These are phyloP conservation scores for Garrulus glandarius DNA, from an alignment of 2,797 vertebrate genomes.

Conservation along the genomic window DNA sequence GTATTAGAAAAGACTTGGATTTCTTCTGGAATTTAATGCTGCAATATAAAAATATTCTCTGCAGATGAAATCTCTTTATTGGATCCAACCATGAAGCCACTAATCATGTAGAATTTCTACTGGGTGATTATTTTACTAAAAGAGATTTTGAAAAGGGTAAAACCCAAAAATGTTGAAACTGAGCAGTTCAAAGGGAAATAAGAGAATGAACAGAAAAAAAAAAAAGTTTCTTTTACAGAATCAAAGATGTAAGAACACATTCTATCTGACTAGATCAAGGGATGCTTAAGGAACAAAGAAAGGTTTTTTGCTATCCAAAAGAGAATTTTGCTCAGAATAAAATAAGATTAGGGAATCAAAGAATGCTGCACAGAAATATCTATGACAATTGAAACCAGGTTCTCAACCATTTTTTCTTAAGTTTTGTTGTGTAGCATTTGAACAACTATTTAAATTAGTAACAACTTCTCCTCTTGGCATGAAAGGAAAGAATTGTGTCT, in stretches of 20 bases:
- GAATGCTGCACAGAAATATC: neutral
- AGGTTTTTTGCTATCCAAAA: neutral
- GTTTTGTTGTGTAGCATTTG: neutral
- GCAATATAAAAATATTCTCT: constrained; percentile 49
- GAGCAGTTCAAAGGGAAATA: constrained; percentile 22
- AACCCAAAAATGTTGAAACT: constrained; percentile 31
- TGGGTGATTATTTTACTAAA: constrained; percentile 27
- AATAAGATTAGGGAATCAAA: constrained; percentile 49
- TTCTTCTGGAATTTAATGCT: constrained; percentile 49
- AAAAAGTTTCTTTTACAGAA: neutral
- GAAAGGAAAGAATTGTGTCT: neutral
- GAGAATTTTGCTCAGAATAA: constrained; percentile 31
- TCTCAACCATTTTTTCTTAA: neutral
- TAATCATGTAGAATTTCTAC: constrained; percentile 47
- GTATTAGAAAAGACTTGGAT: constrained; percentile 12
- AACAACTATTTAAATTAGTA: constrained; percentile 34
- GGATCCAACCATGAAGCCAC: constrained; percentile 40
- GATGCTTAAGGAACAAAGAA: constrained; percentile 52
- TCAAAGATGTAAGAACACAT: neutral
- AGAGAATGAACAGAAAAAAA: neutral
- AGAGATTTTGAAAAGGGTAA: constrained; percentile 21
- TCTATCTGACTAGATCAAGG: constrained; percentile 28
- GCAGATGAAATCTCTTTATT: constrained; percentile 48
- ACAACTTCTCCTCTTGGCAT: constrained; percentile 17
- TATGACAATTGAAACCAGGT: constrained; percentile 42